Evolutionary conservation across 1,140 invertebrate genomes (phyloP).

Genomic region (Drosophila micromelanica): DNA sequence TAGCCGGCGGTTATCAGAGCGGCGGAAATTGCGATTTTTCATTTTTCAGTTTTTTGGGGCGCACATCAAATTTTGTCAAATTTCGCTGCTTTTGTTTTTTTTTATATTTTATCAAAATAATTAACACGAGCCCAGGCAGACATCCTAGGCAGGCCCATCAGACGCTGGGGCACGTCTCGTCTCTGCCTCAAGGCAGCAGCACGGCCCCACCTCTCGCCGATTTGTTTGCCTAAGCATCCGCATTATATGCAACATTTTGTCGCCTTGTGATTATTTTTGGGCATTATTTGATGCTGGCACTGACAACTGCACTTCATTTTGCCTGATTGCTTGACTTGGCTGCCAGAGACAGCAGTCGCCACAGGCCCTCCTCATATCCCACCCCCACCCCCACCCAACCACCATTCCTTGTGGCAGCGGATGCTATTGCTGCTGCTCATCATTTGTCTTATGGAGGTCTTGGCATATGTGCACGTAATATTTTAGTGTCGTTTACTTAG

Average conservation of each 20-base stretch:
- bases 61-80: slow-evolving; percentile 79
- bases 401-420: slow-evolving; percentile 40
- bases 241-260: slow-evolving; percentile 79
- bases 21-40: slow-evolving; percentile 79
- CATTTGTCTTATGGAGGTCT: slow-evolving; percentile 35
- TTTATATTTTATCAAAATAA: slow-evolving; percentile 76
- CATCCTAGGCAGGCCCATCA: slow-evolving; percentile 13
- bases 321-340: slow-evolving; percentile 66
- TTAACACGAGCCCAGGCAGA: slow-evolving; percentile 65
- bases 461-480: slow-evolving; percentile 73
- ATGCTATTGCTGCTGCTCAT: slow-evolving; percentile 33
- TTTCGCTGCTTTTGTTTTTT: slow-evolving; percentile 34
- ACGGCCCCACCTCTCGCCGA: not conserved
- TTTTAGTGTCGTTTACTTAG: slow-evolving; percentile 73
- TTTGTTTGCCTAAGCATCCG: slow-evolving; percentile 55
- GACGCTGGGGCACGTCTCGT: slow-evolving; percentile 20
- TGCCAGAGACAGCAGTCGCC: not conserved
- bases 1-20: slow-evolving; percentile 72
- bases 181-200: slow-evolving; percentile 10
- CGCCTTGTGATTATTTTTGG: slow-evolving; percentile 77
- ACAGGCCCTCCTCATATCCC: not conserved
- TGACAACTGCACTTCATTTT: slow-evolving; percentile 66
- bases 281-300: slow-evolving; percentile 41
- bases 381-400: not conserved
- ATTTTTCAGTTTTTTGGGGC: slow-evolving; percentile 66